Evolutionary conservation across 2,797 vertebrate species (phyloP).

Genomic region (Acanthurus leucopareius): DNA sequence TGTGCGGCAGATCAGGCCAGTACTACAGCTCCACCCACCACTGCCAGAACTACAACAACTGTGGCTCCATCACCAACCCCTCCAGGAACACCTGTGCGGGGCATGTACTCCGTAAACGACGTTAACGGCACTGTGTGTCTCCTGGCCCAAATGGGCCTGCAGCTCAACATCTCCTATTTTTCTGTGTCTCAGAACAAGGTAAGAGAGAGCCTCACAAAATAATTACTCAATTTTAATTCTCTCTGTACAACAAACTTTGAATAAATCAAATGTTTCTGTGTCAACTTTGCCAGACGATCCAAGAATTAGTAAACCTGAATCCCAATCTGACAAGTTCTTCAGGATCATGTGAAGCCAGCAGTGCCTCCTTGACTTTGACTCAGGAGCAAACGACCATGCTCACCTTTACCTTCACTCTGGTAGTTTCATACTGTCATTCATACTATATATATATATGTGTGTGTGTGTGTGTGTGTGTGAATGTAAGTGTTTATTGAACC

Average conservation of each 20-base stretch:
- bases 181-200: slow-evolving; percentile 83
- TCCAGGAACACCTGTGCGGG: slow-evolving; percentile 75
- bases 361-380: slow-evolving; percentile 81
- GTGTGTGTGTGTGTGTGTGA: background rate
- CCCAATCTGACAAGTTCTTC: slow-evolving; percentile 76
- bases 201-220: slow-evolving; percentile 11
- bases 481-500: background rate
- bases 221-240: background rate
- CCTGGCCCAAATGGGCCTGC: slow-evolving; percentile 88
- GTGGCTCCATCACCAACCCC: slow-evolving; percentile 66
- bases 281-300: slow-evolving; percentile 71
- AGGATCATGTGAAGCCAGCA: slow-evolving; percentile 85
- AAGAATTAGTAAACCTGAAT: slow-evolving; percentile 85
- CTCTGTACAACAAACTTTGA: background rate
- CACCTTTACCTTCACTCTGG: slow-evolving; percentile 87
- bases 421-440: slow-evolving; percentile 60
- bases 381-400: slow-evolving; percentile 76
- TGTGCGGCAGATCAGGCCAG: slow-evolving; percentile 86
- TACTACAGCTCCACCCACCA: slow-evolving; percentile 60
- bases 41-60: slow-evolving; percentile 59
- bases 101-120: slow-evolving; percentile 85
- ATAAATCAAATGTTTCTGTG: background rate
- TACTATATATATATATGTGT: background rate
- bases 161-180: slow-evolving; percentile 91
- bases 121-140: slow-evolving; percentile 76